Percentiles rank a stretch among this genome's conserved stretches.
phyloP scores from a whole-genome alignment of 2,113 vertebrate species.

The Pelobates fuscus region DNA sequence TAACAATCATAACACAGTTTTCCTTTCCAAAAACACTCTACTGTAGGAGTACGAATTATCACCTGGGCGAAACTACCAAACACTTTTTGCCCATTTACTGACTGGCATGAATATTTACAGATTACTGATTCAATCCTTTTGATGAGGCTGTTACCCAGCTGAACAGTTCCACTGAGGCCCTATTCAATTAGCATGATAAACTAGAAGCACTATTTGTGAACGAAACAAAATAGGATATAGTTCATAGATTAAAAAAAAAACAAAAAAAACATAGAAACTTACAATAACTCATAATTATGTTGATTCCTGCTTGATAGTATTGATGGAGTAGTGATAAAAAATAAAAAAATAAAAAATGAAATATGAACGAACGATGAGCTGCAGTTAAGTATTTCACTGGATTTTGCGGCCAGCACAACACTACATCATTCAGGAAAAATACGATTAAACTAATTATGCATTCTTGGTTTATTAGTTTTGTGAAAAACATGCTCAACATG shows the following conservation, averaged over 20 bases:
- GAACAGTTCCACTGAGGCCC: constrained; percentile 27
- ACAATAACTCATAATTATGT: constrained; percentile 31
- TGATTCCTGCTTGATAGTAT: constrained; percentile 19
- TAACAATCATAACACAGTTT: constrained; percentile 10
- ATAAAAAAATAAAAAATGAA: too few species aligned
- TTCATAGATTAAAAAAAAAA: constrained; percentile 29
- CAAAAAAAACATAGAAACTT: constrained; percentile 2
- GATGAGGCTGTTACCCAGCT: constrained; percentile 32
- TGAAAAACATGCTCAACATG: not conserved
- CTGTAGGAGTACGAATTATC: constrained; percentile 32
- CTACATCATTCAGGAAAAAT: not conserved
- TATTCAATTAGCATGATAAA: constrained; percentile 40
- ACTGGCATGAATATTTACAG: constrained; percentile 25
- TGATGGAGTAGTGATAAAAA: constrained; percentile 14
- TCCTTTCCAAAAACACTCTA: constrained; percentile 23
- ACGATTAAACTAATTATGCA: too few species aligned
- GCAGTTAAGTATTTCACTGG: too few species aligned
- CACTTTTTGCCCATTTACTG: constrained; percentile 41
- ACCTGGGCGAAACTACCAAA: constrained; percentile 31
- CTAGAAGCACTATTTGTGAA: constrained; percentile 14
- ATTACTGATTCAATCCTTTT: constrained; percentile 34
- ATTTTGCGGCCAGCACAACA: not conserved
- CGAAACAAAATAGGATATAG: constrained; percentile 17
- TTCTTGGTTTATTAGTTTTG: too few species aligned
- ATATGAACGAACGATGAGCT: too few species aligned